A percentile compares a stretch with the other conserved stretches of the same genome.
These are phyloP conservation scores for Enteromius mattozi DNA, from an alignment of 2,797 vertebrate genomes.

Conservation along the genomic window DNA sequence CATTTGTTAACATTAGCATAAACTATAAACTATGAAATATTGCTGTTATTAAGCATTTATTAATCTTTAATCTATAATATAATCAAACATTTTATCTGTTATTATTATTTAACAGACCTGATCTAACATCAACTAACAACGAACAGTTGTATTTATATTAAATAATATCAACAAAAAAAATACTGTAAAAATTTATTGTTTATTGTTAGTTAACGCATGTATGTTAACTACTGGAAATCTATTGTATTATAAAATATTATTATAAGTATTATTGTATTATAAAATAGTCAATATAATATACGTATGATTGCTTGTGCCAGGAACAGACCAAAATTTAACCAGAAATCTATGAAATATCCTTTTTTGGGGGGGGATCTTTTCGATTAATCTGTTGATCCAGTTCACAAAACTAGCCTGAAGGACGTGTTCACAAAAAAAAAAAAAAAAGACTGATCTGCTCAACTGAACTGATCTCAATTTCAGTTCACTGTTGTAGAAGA, in stretches of 20 bases:
- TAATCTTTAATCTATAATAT: neutral
- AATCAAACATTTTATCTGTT: neutral
- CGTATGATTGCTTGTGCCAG: neutral
- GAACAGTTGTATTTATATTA: neutral
- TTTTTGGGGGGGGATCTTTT: neutral
- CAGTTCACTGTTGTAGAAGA: too few species aligned
- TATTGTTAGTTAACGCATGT: neutral
- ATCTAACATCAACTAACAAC: neutral
- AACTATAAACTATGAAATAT: neutral
- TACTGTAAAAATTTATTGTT: neutral
- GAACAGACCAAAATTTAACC: neutral
- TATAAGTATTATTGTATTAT: neutral
- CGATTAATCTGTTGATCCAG: neutral
- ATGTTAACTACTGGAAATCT: neutral
- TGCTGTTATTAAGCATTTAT: neutral
- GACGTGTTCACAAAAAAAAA: neutral
- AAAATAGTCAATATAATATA: neutral
- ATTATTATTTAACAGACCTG: neutral
- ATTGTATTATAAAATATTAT: neutral
- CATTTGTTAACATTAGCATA: neutral
- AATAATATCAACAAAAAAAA: neutral
- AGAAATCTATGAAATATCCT: neutral
- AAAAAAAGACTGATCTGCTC: neutral
- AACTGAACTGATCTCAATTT: neutral
- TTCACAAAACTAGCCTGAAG: neutral